Evolutionary conservation across 2,888 invertebrate species (phyloP).

Genomic region (Chymomyza procnemis): DNA sequence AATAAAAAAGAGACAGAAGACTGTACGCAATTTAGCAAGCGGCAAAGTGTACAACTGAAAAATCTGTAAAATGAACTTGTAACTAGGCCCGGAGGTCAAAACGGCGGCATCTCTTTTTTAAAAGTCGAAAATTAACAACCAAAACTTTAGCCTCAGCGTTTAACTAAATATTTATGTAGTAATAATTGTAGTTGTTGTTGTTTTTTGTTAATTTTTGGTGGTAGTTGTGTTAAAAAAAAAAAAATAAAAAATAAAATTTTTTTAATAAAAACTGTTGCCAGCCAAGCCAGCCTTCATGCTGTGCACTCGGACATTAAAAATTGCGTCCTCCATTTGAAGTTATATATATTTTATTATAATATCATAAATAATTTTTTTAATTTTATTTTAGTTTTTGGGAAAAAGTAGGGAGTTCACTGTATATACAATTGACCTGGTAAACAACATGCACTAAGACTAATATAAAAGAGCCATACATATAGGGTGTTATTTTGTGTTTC

Average conservation of each 20-base stretch:
- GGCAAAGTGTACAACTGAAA: background rate
- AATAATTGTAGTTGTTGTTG: background rate
- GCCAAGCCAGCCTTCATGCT: constrained; percentile 1
- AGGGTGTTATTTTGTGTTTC: too few relatives aligned
- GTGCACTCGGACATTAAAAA: background rate
- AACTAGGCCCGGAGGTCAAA: background rate
- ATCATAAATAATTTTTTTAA: background rate
- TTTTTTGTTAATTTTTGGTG: background rate
- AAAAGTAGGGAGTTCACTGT: constrained; percentile 5
- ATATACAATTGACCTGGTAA: constrained; percentile 63
- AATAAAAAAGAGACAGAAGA: background rate
- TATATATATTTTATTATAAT: background rate
- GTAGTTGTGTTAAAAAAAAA: background rate
- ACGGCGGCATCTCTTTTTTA: background rate
- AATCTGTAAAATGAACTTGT: background rate
- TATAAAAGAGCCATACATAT: background rate
- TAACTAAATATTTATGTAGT: background rate
- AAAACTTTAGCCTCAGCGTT: background rate
- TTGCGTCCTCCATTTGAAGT: background rate
- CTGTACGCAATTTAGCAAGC: background rate
- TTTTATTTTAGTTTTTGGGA: background rate
- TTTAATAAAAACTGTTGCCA: background rate
- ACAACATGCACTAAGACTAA: constrained; percentile 10
- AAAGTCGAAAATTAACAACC: background rate
- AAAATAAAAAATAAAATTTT: background rate